Evolutionary conservation across 2,113 vertebrate species (phyloP).

Genomic region (Triplophysa rosa): DNA sequence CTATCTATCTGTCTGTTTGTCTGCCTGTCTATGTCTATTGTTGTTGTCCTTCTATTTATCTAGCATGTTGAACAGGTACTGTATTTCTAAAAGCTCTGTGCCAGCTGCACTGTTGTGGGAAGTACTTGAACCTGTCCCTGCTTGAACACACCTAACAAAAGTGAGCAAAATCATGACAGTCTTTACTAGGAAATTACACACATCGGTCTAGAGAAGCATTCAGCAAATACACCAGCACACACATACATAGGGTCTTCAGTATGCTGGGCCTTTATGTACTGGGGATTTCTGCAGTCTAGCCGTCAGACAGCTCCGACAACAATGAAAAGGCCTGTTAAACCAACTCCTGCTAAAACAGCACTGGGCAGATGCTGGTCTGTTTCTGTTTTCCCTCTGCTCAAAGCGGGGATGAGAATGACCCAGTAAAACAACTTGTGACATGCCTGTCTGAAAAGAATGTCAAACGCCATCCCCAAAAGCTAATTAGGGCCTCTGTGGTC

Average conservation of each 20-base stretch:
- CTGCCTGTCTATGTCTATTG: no score
- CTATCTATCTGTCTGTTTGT: no score
- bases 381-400: constrained; percentile 62
- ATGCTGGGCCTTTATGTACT: constrained; percentile 63
- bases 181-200: constrained; percentile 58
- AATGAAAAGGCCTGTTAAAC: constrained; percentile 70
- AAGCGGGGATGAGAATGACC: constrained; percentile 64
- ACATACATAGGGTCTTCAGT: constrained; percentile 45
- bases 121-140: constrained; percentile 66
- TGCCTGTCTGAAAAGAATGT: constrained; percentile 58
- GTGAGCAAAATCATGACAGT: constrained; percentile 61
- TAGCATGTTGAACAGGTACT: not conserved
- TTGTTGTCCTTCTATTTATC: no score
- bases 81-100: constrained; percentile 68
- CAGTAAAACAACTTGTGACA: constrained; percentile 74
- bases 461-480: constrained; percentile 36
- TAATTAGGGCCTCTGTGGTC: constrained; percentile 25
- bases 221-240: constrained; percentile 38
- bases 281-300: constrained; percentile 67
- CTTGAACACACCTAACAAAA: constrained; percentile 46
- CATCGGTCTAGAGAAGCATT: constrained; percentile 50
- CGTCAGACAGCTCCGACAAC: constrained; percentile 68
- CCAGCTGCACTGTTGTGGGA: constrained; percentile 58
- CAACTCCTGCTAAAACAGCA: constrained; percentile 63
- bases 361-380: constrained; percentile 42